phyloP scores from a whole-genome alignment of 2,888 invertebrate species.

The Aspidiotus rigidus region DNA sequence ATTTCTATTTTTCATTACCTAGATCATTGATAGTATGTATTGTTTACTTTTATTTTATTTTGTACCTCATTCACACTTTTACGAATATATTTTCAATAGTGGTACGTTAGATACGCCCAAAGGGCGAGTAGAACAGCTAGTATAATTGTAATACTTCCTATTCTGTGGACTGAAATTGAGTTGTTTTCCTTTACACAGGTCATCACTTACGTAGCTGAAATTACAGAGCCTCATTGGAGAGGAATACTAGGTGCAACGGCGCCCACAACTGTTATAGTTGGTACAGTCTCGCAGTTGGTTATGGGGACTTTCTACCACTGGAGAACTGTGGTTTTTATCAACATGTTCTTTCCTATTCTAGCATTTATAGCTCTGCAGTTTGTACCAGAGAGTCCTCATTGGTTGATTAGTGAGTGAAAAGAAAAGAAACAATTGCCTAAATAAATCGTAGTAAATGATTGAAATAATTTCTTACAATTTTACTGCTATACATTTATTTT shows the following conservation, averaged over 20 bases:
- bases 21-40: no score
- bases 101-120: no score
- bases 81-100: no score
- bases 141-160: no score
- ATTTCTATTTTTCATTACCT: no score
- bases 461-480: no score
- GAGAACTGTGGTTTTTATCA: constrained; percentile 59
- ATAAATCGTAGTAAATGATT: no score
- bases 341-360: constrained; percentile 46
- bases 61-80: no score
- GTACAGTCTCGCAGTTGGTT: constrained; percentile 65
- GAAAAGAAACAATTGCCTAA: background rate
- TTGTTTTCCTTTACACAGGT: constrained; percentile 46
- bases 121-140: no score
- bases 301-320: constrained; percentile 61
- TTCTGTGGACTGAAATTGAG: no score
- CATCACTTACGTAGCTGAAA: constrained; percentile 73
- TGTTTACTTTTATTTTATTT: no score
- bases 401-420: constrained; percentile 54
- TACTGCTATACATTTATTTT: background rate
- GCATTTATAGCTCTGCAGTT: constrained; percentile 55
- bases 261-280: constrained; percentile 63
- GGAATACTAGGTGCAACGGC: constrained; percentile 66
- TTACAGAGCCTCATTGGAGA: constrained; percentile 68
- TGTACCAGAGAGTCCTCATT: constrained; percentile 73